phyloP scores from a whole-genome alignment of 2,113 vertebrate genomes.

The Notarius quadriscutis region DNA sequence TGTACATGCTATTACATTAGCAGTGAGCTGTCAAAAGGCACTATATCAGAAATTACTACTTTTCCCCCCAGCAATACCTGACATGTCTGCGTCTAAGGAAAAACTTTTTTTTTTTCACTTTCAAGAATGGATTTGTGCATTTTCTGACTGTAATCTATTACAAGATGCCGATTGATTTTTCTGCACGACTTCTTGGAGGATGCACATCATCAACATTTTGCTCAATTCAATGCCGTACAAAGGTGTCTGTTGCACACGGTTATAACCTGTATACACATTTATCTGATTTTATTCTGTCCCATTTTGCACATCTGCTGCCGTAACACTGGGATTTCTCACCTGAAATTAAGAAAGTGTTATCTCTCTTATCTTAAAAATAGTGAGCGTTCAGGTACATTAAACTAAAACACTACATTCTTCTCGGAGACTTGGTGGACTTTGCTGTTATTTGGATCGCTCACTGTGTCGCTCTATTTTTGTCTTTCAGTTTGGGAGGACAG shows the following conservation, averaged over 20 bases:
- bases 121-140: not conserved
- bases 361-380: not conserved
- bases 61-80: not conserved
- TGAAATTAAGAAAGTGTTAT: not conserved
- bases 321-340: not conserved
- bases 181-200: not conserved
- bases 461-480: slow-evolving; percentile 32
- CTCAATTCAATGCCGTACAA: not conserved
- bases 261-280: not conserved
- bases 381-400: not conserved
- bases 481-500: slow-evolving; percentile 91
- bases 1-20: not conserved
- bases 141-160: not conserved
- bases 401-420: not conserved
- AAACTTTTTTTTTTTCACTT: not conserved
- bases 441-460: not conserved
- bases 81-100: not conserved
- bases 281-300: not conserved
- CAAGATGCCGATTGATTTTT: too few relatives aligned
- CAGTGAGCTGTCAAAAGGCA: not conserved
- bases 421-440: not conserved
- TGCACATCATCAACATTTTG: not conserved
- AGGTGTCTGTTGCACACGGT: not conserved
- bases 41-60: not conserved
- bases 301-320: not conserved